Conservation (phyloP, 2,113 vertebrate species). For the Gadus chalcogrammus region DNA sequence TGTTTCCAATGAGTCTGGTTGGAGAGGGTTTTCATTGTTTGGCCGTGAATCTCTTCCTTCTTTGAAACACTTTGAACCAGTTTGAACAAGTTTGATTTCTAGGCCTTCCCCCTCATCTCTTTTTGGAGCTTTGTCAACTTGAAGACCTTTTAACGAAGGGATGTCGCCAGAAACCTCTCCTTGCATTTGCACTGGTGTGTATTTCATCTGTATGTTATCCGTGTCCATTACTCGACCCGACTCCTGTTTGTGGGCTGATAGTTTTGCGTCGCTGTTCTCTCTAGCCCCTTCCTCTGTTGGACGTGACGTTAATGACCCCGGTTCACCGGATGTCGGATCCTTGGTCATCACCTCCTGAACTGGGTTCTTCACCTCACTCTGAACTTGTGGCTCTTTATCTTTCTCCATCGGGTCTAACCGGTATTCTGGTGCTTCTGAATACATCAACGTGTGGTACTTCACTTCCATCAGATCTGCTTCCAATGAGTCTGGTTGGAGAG, state of each 20-base stretch:
- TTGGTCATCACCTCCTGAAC: background rate
- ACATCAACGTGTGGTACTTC: background rate
- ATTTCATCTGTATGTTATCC: slow-evolving; percentile 6
- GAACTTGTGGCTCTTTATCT: background rate
- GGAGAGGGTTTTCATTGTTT: background rate
- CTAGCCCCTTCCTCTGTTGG: slow-evolving; percentile 10
- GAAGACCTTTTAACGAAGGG: slow-evolving; percentile 2
- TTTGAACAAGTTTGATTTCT: background rate
- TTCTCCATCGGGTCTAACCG: slow-evolving; percentile 3
- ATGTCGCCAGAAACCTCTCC: background rate
- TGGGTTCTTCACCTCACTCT: slow-evolving; percentile 2
- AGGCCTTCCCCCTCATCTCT: slow-evolving; percentile 2
- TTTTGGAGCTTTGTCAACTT: slow-evolving; percentile 7
- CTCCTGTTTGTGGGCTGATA: slow-evolving; percentile 12
- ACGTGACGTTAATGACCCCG: slow-evolving; percentile 16
- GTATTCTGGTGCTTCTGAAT: slow-evolving; percentile 3
- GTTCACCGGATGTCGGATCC: background rate
- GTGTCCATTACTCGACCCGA: slow-evolving; percentile 11
- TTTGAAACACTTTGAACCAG: too few species aligned
- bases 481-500: background rate
- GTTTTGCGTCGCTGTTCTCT: slow-evolving; percentile 3
- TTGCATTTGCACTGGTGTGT: slow-evolving; percentile 2
- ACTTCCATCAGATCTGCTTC: background rate
- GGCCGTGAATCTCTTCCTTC: background rate
- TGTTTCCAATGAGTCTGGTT: background rate